These are phyloP conservation scores for Drosophila tani DNA, from an alignment of 1,140 invertebrate species.

Conservation along the genomic window DNA sequence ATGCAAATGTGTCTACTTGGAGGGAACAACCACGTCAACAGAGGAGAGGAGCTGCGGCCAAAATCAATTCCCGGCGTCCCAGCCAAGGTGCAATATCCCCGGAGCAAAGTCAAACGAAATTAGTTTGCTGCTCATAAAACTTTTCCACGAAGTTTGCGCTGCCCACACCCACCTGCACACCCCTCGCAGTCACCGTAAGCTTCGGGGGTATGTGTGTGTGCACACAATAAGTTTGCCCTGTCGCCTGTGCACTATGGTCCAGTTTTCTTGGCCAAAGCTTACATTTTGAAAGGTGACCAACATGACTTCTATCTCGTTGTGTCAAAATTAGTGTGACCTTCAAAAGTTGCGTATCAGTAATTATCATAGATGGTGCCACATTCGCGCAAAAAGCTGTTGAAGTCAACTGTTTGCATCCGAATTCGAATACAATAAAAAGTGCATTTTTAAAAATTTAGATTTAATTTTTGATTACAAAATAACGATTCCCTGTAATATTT, in stretches of 20 bases:
- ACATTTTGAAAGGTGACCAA: no score
- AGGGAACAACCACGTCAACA: slow-evolving; percentile 15
- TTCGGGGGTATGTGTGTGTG: slow-evolving; percentile 16
- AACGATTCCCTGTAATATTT: no score
- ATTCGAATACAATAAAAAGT: no score
- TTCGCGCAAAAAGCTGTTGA: no score
- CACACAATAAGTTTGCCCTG: slow-evolving; percentile 45
- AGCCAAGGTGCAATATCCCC: slow-evolving; percentile 48
- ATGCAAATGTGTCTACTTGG: slow-evolving; percentile 35
- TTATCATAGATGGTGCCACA: no score
- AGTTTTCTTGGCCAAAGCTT: no score
- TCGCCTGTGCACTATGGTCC: neutral
- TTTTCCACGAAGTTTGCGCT: slow-evolving; percentile 61
- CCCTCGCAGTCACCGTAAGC: slow-evolving; percentile 5
- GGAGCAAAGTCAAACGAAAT: slow-evolving; percentile 63
- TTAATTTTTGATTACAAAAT: no score
- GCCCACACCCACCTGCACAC: slow-evolving; percentile 21
- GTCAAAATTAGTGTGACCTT: no score
- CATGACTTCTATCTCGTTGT: no score
- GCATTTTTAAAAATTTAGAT: no score
- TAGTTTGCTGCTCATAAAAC: slow-evolving; percentile 76
- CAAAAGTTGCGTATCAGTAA: no score
- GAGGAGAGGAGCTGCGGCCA: slow-evolving; percentile 16
- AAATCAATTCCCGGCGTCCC: slow-evolving; percentile 73
- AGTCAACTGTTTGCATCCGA: no score